Conservation (phyloP, 2,113 vertebrate species). For the Aviceda subcristata region DNA sequence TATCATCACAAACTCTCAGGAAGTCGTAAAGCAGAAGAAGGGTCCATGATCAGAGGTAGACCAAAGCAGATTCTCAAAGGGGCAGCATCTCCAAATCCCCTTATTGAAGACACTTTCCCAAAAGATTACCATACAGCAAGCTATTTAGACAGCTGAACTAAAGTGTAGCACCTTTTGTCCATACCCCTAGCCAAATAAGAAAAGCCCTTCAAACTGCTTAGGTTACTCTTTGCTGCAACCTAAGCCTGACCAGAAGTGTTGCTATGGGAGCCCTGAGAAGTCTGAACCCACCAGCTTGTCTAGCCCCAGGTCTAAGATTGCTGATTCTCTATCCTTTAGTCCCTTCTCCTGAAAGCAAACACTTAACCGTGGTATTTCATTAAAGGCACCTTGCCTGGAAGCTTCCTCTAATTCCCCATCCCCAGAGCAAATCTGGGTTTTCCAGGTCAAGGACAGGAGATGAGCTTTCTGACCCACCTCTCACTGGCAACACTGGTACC, state of each 20-base stretch:
- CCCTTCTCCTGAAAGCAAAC: background rate
- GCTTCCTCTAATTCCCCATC: background rate
- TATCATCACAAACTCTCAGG: background rate
- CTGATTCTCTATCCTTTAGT: background rate
- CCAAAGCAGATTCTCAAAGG: background rate
- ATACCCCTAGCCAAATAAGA: background rate
- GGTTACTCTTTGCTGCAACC: background rate
- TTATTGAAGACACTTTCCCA: background rate
- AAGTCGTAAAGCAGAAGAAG: background rate
- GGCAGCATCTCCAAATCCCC: background rate
- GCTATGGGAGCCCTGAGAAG: background rate
- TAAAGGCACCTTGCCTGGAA: background rate
- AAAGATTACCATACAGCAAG: background rate
- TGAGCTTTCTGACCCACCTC: background rate
- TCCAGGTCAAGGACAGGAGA: background rate
- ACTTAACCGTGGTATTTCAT: background rate
- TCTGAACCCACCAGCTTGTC: background rate
- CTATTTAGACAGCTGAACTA: background rate
- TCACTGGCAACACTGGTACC: background rate
- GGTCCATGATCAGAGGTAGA: background rate
- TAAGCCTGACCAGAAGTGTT: background rate
- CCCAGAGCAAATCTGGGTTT: background rate
- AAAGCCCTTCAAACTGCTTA: background rate
- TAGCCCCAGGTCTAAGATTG: background rate
- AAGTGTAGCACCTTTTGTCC: background rate